These are phyloP conservation scores for Acanthiza pusilla DNA, from an alignment of 2,797 vertebrate genomes.

Conservation along the genomic window DNA sequence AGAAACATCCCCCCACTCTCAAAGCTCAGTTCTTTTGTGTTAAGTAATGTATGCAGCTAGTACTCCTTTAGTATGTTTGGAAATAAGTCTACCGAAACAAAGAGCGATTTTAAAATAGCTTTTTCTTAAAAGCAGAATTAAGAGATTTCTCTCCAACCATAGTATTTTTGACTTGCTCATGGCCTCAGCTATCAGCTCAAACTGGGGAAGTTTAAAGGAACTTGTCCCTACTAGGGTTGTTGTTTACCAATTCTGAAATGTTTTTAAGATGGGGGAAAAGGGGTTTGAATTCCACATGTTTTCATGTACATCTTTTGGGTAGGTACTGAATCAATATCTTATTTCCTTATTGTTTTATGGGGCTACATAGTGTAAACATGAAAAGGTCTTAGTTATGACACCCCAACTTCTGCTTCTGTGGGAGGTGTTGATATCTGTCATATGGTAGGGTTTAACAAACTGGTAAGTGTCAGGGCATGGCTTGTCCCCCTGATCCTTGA, in stretches of 20 bases:
- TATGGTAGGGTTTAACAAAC: background rate
- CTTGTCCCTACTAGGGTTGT: background rate
- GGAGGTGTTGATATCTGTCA: background rate
- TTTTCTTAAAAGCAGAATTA: background rate
- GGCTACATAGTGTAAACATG: rapidly evolving
- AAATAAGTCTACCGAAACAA: background rate
- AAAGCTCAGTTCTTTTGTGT: background rate
- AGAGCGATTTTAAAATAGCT: background rate
- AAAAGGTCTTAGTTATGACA: background rate
- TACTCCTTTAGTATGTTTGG: background rate
- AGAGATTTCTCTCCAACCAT: background rate
- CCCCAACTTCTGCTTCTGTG: background rate
- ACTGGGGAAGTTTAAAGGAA: background rate
- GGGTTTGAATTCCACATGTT: rapidly evolving
- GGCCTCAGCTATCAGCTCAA: background rate
- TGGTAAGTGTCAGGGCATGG: background rate
- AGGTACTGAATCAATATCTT: rapidly evolving
- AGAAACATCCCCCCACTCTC: no score
- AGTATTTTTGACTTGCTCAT: background rate
- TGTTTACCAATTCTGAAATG: background rate
- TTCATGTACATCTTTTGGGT: background rate
- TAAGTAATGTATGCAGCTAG: background rate
- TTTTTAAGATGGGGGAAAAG: background rate
- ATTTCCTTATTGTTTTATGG: background rate
- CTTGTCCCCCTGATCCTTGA: background rate